Evolutionary conservation across 2,113 vertebrate species (phyloP).

Genomic region (Psittacus erithacus): DNA sequence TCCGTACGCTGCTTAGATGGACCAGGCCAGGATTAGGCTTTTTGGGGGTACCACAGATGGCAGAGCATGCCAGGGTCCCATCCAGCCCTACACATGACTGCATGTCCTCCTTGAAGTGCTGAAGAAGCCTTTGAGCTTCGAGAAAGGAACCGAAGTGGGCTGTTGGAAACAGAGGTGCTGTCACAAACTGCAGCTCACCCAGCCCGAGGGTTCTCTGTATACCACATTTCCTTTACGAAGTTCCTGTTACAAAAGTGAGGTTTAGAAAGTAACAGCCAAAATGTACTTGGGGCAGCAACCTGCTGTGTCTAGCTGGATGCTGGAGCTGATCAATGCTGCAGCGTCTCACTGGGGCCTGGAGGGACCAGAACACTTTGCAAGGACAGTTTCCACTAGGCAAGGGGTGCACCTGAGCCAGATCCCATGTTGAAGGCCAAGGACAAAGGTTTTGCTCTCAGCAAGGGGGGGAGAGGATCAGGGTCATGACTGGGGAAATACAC

Average conservation of each 20-base stretch:
- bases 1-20: background rate
- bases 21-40: background rate
- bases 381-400: background rate
- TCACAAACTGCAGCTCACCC: background rate
- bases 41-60: background rate
- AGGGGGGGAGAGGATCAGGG: background rate
- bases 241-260: background rate
- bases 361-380: fast-evolving
- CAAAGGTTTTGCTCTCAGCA: background rate
- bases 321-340: fast-evolving
- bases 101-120: fast-evolving
- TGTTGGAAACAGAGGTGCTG: background rate
- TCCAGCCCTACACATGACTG: background rate
- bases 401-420: fast-evolving
- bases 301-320: fast-evolving
- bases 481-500: background rate
- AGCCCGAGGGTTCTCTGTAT: fast-evolving
- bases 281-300: fast-evolving
- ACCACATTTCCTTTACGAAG: background rate
- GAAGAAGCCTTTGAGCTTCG: fast-evolving
- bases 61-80: fast-evolving
- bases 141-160: fast-evolving
- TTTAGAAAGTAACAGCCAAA: background rate
- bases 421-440: background rate
- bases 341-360: fast-evolving